These are phyloP conservation scores for Nycticryphes semicollaris DNA, from an alignment of 2,113 vertebrate genomes.

Conservation along the genomic window DNA sequence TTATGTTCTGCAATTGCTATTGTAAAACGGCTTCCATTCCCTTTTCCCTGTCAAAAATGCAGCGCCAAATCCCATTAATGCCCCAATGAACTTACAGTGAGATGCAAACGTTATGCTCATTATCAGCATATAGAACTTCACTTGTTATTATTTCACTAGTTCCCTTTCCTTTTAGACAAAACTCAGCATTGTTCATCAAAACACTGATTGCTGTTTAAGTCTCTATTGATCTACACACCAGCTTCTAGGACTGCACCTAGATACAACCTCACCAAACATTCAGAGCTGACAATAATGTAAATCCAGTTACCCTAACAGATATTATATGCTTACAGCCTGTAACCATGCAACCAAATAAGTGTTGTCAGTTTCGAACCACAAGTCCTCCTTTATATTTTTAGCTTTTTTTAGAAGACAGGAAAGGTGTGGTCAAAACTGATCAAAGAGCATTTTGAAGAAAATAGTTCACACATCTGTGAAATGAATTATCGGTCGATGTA, in stretches of 20 bases:
- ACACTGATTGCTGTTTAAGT: not conserved
- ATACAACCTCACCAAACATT: conserved; percentile 6
- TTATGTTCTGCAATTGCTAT: not conserved
- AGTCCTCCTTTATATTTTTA: conserved; percentile 38
- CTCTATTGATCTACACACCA: not conserved
- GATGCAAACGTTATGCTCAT: not conserved
- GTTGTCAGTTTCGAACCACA: conserved; percentile 52
- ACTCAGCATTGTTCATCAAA: not conserved
- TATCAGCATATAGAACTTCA: not conserved
- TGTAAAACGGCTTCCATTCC: not conserved
- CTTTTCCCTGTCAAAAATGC: not conserved
- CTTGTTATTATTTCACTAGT: not conserved
- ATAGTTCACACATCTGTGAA: conserved; percentile 38
- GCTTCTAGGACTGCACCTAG: not conserved
- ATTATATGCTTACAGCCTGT: conserved; percentile 15
- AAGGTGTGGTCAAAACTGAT: conserved; percentile 62
- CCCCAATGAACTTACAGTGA: not conserved
- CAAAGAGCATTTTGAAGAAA: conserved; percentile 23
- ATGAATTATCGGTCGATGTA: not conserved
- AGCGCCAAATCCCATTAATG: not conserved
- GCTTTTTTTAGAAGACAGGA: conserved; percentile 56
- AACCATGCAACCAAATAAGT: conserved; percentile 61
- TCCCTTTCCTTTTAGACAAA: not conserved
- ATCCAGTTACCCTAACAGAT: not conserved
- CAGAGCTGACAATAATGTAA: not conserved